Evolutionary conservation across 2,113 vertebrate species (phyloP), one percentile per base, ranked within the genome.

Genomic region (Alethe castanea): DNA sequence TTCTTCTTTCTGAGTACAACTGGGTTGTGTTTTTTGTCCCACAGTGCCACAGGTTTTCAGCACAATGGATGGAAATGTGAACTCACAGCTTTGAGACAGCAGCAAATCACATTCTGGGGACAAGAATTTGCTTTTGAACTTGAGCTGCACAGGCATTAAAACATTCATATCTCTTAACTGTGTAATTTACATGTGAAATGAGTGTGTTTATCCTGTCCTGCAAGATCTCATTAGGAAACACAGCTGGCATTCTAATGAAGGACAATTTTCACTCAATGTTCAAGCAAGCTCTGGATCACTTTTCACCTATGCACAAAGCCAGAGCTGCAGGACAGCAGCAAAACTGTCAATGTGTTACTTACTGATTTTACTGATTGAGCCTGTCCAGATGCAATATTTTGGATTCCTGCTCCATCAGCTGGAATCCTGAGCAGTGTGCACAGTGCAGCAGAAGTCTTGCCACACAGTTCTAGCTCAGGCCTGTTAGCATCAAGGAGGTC

Each of bases 61-160:
- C 66, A 88, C 57, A 79, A 62, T 56, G 67, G 73, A 74, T 89
- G 77, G 91, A 92, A 97, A 91, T 78, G 69, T 23, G 70, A 86
- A 56, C 38, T 70, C 56, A 31, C 28, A 79, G 65, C 40, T 92
- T 60, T 88, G 61, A 81, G 92, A 81, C 36, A 42, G 60, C 77
- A 90, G 50, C 42, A 29, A 38, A 54, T 66, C 42, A 25, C 52
- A 26, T 33, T 54, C 54, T 70, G 35, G 26, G 48, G 24, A 52
- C 33, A 36, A 16, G 76, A 6, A n/a, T 65, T 71, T 79, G 35
- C n/a, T 71, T 89, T 76, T 65, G 65, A 71, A 31, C 60, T 67
- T 5, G 4, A 94, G 65, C 2, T 3, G 28, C 7, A 74, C 12
- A 76, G 77, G 82, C n/a, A 67, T 72, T 56, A 40, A 56, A 60